A percentile compares a stretch with the other conserved stretches of the same genome.
Conservation (phyloP, 2,113 vertebrate genomes). For the Chaetura pelagica region DNA sequence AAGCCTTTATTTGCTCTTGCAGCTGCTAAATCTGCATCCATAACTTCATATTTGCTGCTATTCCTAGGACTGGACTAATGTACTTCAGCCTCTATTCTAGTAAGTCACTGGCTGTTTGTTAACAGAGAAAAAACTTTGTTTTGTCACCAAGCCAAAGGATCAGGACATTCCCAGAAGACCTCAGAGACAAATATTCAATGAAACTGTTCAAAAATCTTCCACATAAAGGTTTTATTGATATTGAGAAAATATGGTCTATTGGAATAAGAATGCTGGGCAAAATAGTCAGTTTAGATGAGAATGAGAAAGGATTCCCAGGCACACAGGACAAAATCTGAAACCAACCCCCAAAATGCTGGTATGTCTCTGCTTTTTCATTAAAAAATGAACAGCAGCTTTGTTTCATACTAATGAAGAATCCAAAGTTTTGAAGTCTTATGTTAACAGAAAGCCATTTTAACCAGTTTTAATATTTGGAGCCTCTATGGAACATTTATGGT, state of each 20-base stretch:
- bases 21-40: slow-evolving; percentile 17
- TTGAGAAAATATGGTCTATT: neutral
- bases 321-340: neutral
- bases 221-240: neutral
- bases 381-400: neutral
- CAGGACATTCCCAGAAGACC: neutral
- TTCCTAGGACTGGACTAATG: slow-evolving; percentile 24
- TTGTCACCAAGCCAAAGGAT: neutral
- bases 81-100: neutral
- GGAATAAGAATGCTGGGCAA: neutral
- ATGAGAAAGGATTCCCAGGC: neutral
- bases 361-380: neutral
- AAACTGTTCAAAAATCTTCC: neutral
- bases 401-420: neutral
- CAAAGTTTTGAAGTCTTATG: neutral
- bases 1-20: slow-evolving; percentile 16
- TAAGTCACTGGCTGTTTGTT: neutral
- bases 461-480: neutral
- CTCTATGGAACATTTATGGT: neutral
- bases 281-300: neutral
- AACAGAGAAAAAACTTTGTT: slow-evolving; percentile 1
- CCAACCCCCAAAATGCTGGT: neutral
- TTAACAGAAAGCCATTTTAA: neutral
- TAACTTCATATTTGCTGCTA: slow-evolving; percentile 33
- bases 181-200: neutral